Conservation (phyloP, 2,797 vertebrate species). For the Falco biarmicus region DNA sequence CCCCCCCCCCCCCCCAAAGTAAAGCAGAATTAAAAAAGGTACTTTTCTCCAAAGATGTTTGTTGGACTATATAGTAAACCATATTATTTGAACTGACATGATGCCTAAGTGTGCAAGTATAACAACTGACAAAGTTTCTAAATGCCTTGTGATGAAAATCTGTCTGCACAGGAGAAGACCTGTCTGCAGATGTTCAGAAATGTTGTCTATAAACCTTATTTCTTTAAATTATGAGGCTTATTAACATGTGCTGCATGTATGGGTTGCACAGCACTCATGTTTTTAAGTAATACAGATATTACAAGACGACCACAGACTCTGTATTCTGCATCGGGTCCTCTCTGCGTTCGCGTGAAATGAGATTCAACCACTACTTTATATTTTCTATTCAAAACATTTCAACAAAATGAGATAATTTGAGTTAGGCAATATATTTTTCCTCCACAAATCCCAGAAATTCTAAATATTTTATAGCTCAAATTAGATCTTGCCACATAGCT, state of each 20-base stretch:
- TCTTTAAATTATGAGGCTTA: background rate
- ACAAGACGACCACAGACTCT: background rate
- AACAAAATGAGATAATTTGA: background rate
- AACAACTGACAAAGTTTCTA: background rate
- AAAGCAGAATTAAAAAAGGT: background rate
- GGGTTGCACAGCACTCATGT: background rate
- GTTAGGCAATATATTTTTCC: background rate
- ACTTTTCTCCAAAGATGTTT: background rate
- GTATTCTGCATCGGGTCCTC: background rate
- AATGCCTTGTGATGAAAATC: background rate
- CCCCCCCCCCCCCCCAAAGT: background rate
- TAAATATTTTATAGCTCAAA: background rate
- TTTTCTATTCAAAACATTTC: background rate
- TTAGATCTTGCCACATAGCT: background rate
- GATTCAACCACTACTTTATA: background rate
- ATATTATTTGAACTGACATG: background rate
- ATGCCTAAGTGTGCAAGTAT: background rate
- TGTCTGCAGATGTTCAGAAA: background rate
- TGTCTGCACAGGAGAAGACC: background rate
- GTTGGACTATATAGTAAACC: background rate
- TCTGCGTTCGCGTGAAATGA: background rate
- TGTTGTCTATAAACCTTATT: background rate
- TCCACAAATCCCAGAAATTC: background rate
- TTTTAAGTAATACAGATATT: background rate
- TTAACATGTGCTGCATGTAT: background rate